These are phyloP conservation scores for Emydoidea blandingii DNA, from an alignment of 2,797 vertebrate species.

Conservation along the genomic window DNA sequence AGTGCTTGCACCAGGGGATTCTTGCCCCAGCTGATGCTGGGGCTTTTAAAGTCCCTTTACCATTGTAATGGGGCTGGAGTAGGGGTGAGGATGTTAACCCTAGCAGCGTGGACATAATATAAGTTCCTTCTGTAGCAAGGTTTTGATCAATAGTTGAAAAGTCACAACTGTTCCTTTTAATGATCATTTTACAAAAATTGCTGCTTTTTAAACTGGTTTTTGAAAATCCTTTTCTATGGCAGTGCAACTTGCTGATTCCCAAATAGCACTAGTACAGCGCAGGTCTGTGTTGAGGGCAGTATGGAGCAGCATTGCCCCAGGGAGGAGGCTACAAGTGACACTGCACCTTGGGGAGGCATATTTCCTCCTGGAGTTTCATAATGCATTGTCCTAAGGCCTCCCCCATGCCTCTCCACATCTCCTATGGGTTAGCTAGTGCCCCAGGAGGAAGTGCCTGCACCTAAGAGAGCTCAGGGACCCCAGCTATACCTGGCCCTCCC, in stretches of 20 bases:
- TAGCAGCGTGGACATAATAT: not conserved
- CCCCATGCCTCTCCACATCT: not conserved
- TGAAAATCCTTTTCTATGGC: not conserved
- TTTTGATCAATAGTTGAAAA: not conserved
- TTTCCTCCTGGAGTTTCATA: not conserved
- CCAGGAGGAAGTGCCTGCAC: not conserved
- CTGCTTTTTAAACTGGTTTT: not conserved
- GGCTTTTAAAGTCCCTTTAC: constrained; percentile 26
- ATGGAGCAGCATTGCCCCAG: not conserved
- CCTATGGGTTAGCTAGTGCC: not conserved
- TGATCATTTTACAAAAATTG: not conserved
- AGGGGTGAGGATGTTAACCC: not conserved
- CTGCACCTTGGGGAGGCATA: not conserved
- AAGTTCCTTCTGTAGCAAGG: constrained; percentile 1
- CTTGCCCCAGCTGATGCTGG: not conserved
- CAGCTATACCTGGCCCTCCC: not conserved
- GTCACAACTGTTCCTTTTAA: not conserved
- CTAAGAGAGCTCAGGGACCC: not conserved
- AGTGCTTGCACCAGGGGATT: not conserved
- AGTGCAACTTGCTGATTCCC: not conserved
- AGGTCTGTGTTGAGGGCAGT: not conserved
- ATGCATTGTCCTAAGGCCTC: not conserved
- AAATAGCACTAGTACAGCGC: not conserved
- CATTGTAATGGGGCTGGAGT: not conserved
- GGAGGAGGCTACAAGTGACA: not conserved